A percentile compares a stretch with the other conserved stretches of the same genome.
These are phyloP conservation scores for Cydia strobilella DNA, from an alignment of 1,140 invertebrate species.

Conservation along the genomic window DNA sequence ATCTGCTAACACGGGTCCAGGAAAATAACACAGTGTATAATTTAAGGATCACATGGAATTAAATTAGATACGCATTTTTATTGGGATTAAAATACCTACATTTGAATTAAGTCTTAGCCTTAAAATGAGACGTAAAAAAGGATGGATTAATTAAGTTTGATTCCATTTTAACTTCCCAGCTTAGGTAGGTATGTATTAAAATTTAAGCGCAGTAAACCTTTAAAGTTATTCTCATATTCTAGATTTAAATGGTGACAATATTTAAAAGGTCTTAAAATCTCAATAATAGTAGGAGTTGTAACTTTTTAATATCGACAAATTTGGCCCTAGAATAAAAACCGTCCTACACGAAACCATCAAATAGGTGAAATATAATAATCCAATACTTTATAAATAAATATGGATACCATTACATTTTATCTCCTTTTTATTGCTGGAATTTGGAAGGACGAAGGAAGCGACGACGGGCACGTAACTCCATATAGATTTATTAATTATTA, in stretches of 20 bases:
- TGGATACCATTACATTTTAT: constrained; percentile 68
- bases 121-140: constrained; percentile 15
- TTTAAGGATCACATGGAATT: constrained; percentile 1
- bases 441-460: constrained; percentile 55
- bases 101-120: constrained; percentile 17
- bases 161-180: not conserved
- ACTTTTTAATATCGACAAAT: not conserved
- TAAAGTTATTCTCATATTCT: constrained; percentile 8
- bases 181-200: constrained; percentile 9
- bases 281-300: not conserved
- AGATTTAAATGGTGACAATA: constrained; percentile 9
- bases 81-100: constrained; percentile 18
- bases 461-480: constrained; percentile 51
- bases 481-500: constrained; percentile 78
- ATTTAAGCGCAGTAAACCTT: constrained; percentile 3
- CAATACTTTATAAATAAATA: constrained; percentile 53
- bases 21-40: not conserved
- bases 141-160: not conserved
- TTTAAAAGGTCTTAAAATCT: not conserved
- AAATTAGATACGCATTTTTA: not conserved
- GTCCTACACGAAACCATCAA: not conserved
- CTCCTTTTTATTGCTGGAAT: constrained; percentile 58
- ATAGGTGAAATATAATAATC: constrained; percentile 24
- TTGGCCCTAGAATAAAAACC: not conserved
- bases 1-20: not conserved